Evolutionary conservation across 37 sponge, comb jelly and placozoan species (phyloP), one percentile per base, ranked within the genome.

Genomic region (Mnemiopsis leidyi): DNA sequence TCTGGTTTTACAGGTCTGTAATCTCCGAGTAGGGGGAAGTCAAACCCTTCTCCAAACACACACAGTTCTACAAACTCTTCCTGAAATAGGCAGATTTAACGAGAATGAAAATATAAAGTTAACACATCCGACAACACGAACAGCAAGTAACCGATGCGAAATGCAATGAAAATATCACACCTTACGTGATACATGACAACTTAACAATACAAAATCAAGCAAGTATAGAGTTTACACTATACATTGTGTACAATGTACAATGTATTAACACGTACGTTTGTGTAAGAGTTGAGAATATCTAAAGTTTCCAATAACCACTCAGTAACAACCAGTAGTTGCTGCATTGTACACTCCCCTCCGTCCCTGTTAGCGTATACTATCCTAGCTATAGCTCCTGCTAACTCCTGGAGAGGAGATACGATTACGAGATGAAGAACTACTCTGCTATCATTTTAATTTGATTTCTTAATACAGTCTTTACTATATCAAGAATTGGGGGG

Each of bases 31-130:
- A 40, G 61, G 25, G 90, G 90, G 90, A 85, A 85, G 3, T 38
- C 40, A 26, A 85, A 85, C 48, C 90, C 90, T 0, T 85, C 90
- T 28, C 90, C 90, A 39, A 85, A 85, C 90, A 85, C 90, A 39
- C 90, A 85, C 24, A 85, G 35, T 28, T 85, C 90, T 1, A 37
- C 36, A 33, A 85, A 85, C 61, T 85, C 90, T 25, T 85, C 90
- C 90, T 85, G 90, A 23, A 69, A 69, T 48, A 48, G 13, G 5
- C 9, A 48, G 5, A 48, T 48, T 13, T 48, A 13, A 48, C 13
- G 13, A 48, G 9, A 48, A 48, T 48, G 5, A 48, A 48, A 5
- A 48, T 5, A 13, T 48, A 48, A 48, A 48, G 61, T 48, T 48
- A 48, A 48, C 5, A 5, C 5, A 13, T 18, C 5, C 61, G 61